phyloP scores from a whole-genome alignment of 2,113 vertebrate species.

The Dasyprocta punctata region DNA sequence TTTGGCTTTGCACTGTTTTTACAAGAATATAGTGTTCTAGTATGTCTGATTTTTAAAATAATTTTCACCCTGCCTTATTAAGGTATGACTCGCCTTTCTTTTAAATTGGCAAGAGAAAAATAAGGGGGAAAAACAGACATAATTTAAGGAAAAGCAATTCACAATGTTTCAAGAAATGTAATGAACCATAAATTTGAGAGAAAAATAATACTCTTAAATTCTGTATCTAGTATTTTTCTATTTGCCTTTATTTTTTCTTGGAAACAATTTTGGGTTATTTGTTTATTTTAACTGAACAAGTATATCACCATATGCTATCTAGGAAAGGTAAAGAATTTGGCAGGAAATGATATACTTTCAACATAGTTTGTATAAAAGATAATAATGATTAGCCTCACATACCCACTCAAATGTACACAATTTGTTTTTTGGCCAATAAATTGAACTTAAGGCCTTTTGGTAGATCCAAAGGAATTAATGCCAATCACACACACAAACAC shows the following conservation, averaged over 20 bases:
- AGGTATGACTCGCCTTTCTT: constrained; percentile 6
- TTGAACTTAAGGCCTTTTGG: not conserved
- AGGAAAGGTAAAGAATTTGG: not conserved
- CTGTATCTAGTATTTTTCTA: not conserved
- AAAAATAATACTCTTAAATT: not conserved
- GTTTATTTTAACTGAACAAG: constrained; percentile 45
- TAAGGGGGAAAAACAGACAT: not conserved
- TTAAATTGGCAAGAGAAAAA: constrained; percentile 2
- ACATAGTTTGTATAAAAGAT: not conserved
- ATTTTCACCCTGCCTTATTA: not conserved
- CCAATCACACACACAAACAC: not conserved
- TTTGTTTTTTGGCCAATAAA: not conserved
- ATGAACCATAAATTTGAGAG: not conserved
- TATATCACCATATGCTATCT: not conserved
- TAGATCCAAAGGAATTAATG: not conserved
- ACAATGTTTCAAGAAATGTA: not conserved
- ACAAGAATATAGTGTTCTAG: not conserved
- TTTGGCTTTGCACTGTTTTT: not conserved
- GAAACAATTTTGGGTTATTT: not conserved
- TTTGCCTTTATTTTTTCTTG: not conserved
- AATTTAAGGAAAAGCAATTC: not conserved
- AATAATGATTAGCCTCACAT: not conserved
- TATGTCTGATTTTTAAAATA: constrained; percentile 37
- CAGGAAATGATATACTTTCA: constrained; percentile 43
- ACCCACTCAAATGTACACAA: not conserved